phyloP scores from a whole-genome alignment of 2,113 vertebrate genomes.

The Coracopsis vasa region DNA sequence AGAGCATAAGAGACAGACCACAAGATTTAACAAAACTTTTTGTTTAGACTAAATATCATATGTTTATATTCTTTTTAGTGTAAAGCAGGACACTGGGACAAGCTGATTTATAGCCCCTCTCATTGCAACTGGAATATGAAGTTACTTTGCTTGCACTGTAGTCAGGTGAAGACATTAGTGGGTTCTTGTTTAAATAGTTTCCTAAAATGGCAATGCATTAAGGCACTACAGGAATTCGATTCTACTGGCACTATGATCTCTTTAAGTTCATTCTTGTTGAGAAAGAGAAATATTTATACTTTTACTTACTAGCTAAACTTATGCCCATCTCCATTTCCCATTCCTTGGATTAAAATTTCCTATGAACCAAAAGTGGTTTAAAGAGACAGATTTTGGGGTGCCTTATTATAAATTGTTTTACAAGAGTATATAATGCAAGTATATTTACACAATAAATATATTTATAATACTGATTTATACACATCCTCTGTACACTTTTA shows the following conservation, averaged over 20 bases:
- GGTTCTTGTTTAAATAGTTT: background rate
- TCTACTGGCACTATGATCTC: background rate
- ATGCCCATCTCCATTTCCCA: background rate
- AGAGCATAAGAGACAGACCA: background rate
- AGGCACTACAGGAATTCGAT: background rate
- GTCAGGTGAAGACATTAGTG: rapidly evolving
- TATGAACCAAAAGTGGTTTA: background rate
- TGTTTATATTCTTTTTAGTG: background rate
- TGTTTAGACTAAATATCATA: background rate
- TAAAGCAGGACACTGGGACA: background rate
- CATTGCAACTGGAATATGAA: rapidly evolving
- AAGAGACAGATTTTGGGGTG: background rate
- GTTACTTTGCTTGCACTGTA: background rate
- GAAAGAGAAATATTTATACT: background rate
- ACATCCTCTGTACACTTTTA: background rate
- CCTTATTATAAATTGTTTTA: background rate
- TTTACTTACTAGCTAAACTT: background rate
- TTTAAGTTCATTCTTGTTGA: background rate
- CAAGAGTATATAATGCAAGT: background rate
- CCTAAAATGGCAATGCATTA: background rate
- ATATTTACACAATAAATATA: background rate
- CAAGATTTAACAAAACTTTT: background rate
- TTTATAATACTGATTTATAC: background rate
- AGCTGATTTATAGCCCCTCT: background rate
- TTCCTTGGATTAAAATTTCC: background rate